Evolutionary conservation across 2,797 vertebrate species (phyloP).

Genomic region (Vultur gryphus): DNA sequence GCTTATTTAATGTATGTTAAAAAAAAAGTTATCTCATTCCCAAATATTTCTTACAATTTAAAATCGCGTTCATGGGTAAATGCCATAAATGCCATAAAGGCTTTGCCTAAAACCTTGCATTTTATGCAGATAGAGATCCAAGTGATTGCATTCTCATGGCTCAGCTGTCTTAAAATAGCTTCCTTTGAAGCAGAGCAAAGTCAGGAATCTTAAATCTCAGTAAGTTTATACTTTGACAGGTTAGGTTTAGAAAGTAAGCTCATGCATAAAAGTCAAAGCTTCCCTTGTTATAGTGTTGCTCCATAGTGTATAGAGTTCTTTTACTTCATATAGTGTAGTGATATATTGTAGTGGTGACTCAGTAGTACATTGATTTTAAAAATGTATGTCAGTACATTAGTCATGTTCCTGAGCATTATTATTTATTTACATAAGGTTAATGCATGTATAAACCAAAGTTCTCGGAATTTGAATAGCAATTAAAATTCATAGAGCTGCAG

Average conservation of each 20-base stretch:
- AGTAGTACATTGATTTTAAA: neutral
- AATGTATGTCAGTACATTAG: neutral
- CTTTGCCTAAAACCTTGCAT: neutral
- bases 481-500: neutral
- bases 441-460: neutral
- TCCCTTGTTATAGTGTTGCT: neutral
- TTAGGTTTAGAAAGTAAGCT: neutral
- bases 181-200: conserved; percentile 5
- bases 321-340: neutral
- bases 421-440: neutral
- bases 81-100: neutral
- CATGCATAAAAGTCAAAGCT: neutral
- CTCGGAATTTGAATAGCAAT: neutral
- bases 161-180: neutral
- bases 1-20: neutral
- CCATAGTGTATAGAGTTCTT: neutral
- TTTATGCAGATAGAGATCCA: neutral
- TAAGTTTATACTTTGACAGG: neutral
- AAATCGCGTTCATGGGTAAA: neutral
- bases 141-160: neutral
- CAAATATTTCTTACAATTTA: neutral
- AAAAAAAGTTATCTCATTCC: neutral
- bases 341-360: neutral
- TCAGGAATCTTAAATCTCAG: neutral
- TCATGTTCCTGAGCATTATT: neutral